phyloP scores from a whole-genome alignment of 1,140 invertebrate genomes.

The Pachyrhynchus sulphureomaculatus region DNA sequence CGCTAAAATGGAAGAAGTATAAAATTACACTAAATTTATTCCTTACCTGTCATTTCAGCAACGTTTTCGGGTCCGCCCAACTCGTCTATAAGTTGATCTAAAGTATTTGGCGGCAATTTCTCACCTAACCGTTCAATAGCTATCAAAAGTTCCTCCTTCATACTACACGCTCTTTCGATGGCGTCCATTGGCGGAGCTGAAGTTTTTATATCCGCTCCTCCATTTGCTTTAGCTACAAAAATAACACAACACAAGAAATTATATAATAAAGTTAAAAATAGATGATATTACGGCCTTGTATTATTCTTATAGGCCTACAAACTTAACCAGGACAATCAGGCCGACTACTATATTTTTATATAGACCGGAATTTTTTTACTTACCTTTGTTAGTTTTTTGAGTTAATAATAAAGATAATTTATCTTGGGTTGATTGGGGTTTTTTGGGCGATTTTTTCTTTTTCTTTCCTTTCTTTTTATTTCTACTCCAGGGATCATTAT shows the following conservation, averaged over 20 bases:
- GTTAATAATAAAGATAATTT: conserved; percentile 70
- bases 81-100: conserved; percentile 98
- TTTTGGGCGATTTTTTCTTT: conserved; percentile 68
- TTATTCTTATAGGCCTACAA: not conserved
- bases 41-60: conserved; percentile 68
- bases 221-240: conserved; percentile 41
- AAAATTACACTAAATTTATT: too few species aligned
- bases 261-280: not conserved
- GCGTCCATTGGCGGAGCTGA: conserved; percentile 73
- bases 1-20: too few species aligned
- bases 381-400: conserved; percentile 54
- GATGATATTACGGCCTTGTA: not conserved
- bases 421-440: conserved; percentile 70
- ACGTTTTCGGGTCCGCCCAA: conserved; percentile 97
- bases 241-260: conserved; percentile 1
- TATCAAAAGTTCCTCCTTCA: conserved; percentile 89
- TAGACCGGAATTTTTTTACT: not conserved
- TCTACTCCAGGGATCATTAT: conserved; percentile 82
- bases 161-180: conserved; percentile 81
- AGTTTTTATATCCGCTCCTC: conserved; percentile 41
- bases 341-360: not conserved
- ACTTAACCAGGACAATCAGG: not conserved
- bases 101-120: conserved; percentile 91
- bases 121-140: conserved; percentile 88
- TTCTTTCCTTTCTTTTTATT: conserved; percentile 72